Evolutionary conservation across 2,797 vertebrate species (phyloP).

Genomic region (Pempheris klunzingeri): DNA sequence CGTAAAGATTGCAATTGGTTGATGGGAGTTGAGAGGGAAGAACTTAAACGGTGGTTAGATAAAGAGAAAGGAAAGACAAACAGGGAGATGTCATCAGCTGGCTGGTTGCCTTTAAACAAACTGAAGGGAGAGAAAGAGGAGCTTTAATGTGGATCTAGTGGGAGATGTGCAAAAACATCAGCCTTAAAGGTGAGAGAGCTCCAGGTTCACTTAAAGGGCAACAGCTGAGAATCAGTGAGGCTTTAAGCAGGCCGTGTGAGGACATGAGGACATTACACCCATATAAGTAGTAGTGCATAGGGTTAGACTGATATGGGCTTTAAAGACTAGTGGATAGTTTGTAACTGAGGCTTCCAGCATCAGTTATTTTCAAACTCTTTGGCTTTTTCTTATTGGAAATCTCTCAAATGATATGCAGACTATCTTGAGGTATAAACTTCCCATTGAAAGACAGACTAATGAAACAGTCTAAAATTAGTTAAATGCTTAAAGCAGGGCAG

Average conservation of each 20-base stretch:
- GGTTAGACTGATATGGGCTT: conserved; percentile 34
- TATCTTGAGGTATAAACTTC: conserved; percentile 2
- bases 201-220: conserved; percentile 52
- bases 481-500: neutral
- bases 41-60: neutral
- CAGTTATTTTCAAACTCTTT: neutral
- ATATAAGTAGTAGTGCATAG: conserved; percentile 11
- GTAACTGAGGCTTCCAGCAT: neutral
- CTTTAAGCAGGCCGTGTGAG: conserved; percentile 43
- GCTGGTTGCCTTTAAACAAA: conserved; percentile 43
- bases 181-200: conserved; percentile 32
- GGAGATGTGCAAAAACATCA: conserved; percentile 20
- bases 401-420: neutral
- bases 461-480: neutral
- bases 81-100: conserved; percentile 17
- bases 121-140: conserved; percentile 29
- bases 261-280: conserved; percentile 27
- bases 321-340: neutral
- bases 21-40: neutral
- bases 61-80: conserved; percentile 27
- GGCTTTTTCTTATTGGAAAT: neutral
- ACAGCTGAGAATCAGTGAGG: conserved; percentile 48
- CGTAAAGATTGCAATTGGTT: neutral
- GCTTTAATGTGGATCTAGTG: conserved; percentile 42
- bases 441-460: neutral